A percentile compares a stretch with the other conserved stretches of the same genome.
Conservation (phyloP, 1,140 invertebrate genomes). For the Trichonephila inaurata region DNA sequence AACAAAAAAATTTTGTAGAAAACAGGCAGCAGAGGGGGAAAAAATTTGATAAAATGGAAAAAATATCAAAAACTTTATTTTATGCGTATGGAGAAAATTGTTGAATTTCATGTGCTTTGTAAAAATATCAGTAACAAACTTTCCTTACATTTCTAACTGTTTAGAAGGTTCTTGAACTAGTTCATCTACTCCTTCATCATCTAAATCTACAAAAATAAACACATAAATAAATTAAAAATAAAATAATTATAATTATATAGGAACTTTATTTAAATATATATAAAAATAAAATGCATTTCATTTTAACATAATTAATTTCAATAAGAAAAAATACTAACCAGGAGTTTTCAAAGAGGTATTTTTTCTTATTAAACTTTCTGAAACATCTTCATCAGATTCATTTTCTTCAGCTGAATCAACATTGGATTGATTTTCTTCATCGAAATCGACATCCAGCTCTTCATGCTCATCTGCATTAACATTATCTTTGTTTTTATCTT, state of each 20-base stretch:
- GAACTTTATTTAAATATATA: no score
- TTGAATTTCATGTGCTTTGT: no score
- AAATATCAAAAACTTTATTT: no score
- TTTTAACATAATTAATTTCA: no score
- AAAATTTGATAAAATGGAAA: no score
- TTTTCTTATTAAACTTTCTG: not conserved
- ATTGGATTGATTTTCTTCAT: not conserved
- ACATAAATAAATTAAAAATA: not conserved
- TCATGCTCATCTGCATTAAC: not conserved
- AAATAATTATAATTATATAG: no score
- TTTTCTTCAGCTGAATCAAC: not conserved
- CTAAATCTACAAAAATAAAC: not conserved
- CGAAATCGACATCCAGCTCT: not conserved
- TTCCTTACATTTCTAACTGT: slow-evolving; percentile 15
- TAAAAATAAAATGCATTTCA: no score
- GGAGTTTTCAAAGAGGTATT: not conserved
- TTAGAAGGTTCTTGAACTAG: not conserved
- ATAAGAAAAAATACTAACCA: no score
- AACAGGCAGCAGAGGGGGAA: no score
- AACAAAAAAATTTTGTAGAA: no score
- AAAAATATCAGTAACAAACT: not conserved
- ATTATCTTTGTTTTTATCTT: not conserved
- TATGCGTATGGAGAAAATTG: no score
- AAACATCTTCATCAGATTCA: not conserved
- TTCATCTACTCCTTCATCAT: not conserved